These are phyloP conservation scores for Polydrusus tereticollis DNA, from an alignment of 2,888 invertebrate species.

Conservation along the genomic window DNA sequence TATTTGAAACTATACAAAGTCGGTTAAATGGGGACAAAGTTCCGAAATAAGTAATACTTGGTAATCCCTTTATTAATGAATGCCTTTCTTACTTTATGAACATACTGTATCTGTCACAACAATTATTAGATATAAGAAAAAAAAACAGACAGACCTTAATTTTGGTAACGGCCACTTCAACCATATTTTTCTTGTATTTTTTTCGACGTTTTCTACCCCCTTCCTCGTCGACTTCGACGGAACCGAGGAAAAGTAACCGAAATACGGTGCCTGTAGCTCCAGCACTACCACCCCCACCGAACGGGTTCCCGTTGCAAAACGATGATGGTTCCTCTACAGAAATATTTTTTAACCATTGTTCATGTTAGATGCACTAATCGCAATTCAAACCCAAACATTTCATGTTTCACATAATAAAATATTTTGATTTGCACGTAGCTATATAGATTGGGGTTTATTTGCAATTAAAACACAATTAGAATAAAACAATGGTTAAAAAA, in stretches of 20 bases:
- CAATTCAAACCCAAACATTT: not conserved
- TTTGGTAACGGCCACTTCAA: conserved; percentile 88
- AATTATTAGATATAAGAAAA: not conserved
- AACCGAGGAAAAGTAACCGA: conserved; percentile 86
- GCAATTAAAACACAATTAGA: not conserved
- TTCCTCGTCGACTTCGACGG: conserved; percentile 88
- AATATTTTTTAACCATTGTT: conserved; percentile 57
- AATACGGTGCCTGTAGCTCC: conserved; percentile 80
- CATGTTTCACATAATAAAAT: too few species aligned
- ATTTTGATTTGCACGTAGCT: too few species aligned
- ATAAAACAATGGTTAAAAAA: conserved; percentile 30
- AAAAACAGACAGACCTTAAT: conserved; percentile 81
- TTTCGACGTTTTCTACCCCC: conserved; percentile 78
- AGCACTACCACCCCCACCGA: conserved; percentile 63
- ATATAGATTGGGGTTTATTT: not conserved
- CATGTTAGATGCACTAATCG: not conserved
- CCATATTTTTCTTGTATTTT: conserved; percentile 89
- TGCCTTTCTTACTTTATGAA: too few species aligned
- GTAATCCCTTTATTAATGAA: too few species aligned
- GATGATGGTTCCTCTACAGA: conserved; percentile 62
- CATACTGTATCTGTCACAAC: conserved; percentile 1
- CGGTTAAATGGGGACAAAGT: too few species aligned
- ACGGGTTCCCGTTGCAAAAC: conserved; percentile 64
- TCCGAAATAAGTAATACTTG: too few species aligned
- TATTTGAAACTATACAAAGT: too few species aligned